phyloP scores from a whole-genome alignment of 1,140 invertebrate genomes.

The Atopsyche davidsoni region DNA sequence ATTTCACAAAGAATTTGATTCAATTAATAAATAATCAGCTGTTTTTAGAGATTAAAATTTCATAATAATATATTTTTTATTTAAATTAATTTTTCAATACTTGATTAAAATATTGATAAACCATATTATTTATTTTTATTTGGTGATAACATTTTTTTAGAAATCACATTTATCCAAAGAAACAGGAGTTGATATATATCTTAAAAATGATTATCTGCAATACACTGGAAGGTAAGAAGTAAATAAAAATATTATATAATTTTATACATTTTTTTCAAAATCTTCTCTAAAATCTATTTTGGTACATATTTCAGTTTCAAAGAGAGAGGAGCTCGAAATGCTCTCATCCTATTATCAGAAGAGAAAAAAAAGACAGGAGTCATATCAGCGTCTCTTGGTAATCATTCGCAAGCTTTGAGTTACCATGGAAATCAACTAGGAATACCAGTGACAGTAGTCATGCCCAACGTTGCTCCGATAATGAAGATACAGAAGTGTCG shows the following conservation, averaged over 20 bases:
- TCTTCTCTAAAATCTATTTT: constrained; percentile 1
- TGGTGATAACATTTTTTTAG: constrained; percentile 41
- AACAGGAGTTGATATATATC: constrained; percentile 78
- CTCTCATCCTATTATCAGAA: constrained; percentile 66
- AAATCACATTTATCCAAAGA: constrained; percentile 71
- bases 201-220: constrained; percentile 92
- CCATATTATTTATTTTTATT: background rate
- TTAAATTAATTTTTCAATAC: background rate
- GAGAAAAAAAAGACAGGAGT: constrained; percentile 72
- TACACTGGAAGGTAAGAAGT: constrained; percentile 73
- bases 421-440: constrained; percentile 79
- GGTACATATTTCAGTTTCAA: constrained; percentile 73
- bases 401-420: constrained; percentile 80
- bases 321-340: constrained; percentile 85
- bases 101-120: background rate
- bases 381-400: constrained; percentile 87
- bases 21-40: too few relatives aligned
- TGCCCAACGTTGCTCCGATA: constrained; percentile 85
- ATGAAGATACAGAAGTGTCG: constrained; percentile 90
- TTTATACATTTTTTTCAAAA: constrained; percentile 9
- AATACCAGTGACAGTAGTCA: constrained; percentile 86
- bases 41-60: too few relatives aligned
- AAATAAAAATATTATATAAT: constrained; percentile 9
- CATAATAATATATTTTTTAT: too few relatives aligned
- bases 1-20: too few relatives aligned